Evolutionary conservation across 2,113 vertebrate genomes (phyloP), one percentile per base, ranked within the genome.

Genomic region (Oncorhynchus keta): DNA sequence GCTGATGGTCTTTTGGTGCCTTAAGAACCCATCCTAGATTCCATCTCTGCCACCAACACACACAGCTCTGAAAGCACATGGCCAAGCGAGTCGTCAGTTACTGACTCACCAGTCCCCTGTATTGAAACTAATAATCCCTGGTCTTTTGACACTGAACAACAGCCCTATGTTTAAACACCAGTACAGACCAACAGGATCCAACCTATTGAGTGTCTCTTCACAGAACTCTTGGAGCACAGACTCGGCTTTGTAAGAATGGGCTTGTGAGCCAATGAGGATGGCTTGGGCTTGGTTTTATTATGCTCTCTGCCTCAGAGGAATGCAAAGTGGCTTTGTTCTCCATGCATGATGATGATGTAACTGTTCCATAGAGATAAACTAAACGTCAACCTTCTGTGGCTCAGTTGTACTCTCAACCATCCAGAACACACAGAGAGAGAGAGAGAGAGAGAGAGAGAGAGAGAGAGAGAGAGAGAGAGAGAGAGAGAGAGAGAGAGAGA

Each of bases 221-320:
- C 26, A 28, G 4, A 66, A 66, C 35, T 49, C 68, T 70, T 13
- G n/a, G 13, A 22, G n/a, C 68, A 70, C 35, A 70, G 69, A 16
- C 39, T 73, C n/a, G 39, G 70, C 70, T 66, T 32, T 22, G 68
- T 79, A 49, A 61, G 73, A 75, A 55, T 65, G 39, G 30, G 49
- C 32, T 55, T 55, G 49, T 55, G 49, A 14, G 14, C 49, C 49
- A 55, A 55, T 55, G 51, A 5, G 51, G 51, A 55, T 55, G 16
- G 51, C 18, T 55, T 14, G 51, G 51, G 14, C 16, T 55, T 67
- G 18, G 3, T 57, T 79, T 76, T 73, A 75, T 68, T 67, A 45
- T 35, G 18, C 67, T 73, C 39, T 70, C 22, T 71, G 74, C 64
- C 57, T 74, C 68, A n/a, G 59, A 80, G 79, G 71, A 85, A 79